Conservation (phyloP, 2,797 vertebrate genomes). For the Cottoperca gobio region DNA sequence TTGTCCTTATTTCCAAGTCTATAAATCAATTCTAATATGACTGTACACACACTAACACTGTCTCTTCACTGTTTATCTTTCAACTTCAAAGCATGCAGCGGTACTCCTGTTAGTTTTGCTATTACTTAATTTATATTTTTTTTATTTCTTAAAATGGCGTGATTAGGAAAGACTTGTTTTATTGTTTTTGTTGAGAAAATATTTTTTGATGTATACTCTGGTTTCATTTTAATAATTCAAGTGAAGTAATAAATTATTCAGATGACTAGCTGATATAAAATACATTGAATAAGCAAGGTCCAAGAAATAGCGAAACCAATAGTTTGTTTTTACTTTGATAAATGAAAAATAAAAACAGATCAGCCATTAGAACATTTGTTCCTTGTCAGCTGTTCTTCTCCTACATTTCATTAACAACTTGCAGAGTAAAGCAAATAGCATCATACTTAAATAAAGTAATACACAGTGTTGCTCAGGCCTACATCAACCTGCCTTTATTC, state of each 20-base stretch:
- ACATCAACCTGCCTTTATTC: conserved; percentile 1
- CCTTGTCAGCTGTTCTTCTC: conserved; percentile 6
- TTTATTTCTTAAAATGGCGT: background rate
- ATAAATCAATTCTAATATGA: conserved; percentile 25
- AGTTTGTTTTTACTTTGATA: conserved; percentile 8
- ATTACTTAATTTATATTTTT: background rate
- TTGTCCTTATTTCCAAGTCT: conserved; percentile 12
- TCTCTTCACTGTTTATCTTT: conserved; percentile 12
- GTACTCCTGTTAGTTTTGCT: conserved; percentile 12
- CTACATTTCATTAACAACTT: conserved; percentile 9
- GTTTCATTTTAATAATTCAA: conserved; percentile 10
- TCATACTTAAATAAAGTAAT: conserved; percentile 15
- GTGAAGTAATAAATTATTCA: conserved; percentile 37
- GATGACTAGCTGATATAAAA: conserved; percentile 13
- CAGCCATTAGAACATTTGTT: conserved; percentile 5
- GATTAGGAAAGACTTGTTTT: conserved; percentile 6
- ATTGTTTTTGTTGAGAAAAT: conserved; percentile 22
- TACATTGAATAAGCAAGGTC: conserved; percentile 4
- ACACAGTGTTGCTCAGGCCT: conserved; percentile 28
- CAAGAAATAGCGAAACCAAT: conserved; percentile 9
- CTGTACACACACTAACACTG: background rate
- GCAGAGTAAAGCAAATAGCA: conserved; percentile 10
- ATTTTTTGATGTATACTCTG: background rate
- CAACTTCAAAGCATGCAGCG: conserved; percentile 10
- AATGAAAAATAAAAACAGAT: conserved; percentile 21